These are phyloP conservation scores for Platysteira castanea DNA, from an alignment of 2,113 vertebrate genomes.

Conservation along the genomic window DNA sequence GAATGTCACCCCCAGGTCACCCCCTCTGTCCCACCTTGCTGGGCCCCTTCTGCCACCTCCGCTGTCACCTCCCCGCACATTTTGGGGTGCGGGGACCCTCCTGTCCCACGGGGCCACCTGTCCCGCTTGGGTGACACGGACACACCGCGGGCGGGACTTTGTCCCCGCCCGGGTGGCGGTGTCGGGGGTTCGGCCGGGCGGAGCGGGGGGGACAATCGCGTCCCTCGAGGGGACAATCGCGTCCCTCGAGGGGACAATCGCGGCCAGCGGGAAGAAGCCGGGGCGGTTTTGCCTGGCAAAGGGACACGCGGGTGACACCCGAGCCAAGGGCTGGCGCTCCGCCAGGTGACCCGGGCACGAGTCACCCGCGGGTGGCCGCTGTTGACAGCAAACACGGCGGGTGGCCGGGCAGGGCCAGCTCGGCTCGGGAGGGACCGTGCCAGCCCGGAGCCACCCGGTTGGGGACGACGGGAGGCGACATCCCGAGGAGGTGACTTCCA, in stretches of 20 bases:
- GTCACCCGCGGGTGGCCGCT: background rate
- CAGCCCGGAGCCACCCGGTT: background rate
- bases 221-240: background rate
- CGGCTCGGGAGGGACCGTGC: background rate
- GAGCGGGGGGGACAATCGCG: background rate
- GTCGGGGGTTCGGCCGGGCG: background rate
- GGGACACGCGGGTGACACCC: background rate
- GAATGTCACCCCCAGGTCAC: background rate
- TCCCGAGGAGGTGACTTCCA: background rate
- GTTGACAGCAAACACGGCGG: conserved; percentile 20
- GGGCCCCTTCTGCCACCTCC: background rate
- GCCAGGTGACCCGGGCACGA: background rate
- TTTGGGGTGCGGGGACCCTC: background rate
- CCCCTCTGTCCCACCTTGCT: accelerated
- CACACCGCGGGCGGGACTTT: background rate
- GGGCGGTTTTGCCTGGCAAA: background rate
- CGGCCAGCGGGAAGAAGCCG: accelerated
- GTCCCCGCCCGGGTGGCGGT: background rate
- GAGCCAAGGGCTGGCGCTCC: background rate
- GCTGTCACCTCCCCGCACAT: background rate
- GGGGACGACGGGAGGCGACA: background rate
- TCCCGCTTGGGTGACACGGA: background rate
- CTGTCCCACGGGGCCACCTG: background rate
- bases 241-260: background rate
- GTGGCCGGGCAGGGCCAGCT: background rate